Base-by-base conservation (phyloP, 2,797 vertebrate genomes). In the Sphenodon punctatus region DNA sequence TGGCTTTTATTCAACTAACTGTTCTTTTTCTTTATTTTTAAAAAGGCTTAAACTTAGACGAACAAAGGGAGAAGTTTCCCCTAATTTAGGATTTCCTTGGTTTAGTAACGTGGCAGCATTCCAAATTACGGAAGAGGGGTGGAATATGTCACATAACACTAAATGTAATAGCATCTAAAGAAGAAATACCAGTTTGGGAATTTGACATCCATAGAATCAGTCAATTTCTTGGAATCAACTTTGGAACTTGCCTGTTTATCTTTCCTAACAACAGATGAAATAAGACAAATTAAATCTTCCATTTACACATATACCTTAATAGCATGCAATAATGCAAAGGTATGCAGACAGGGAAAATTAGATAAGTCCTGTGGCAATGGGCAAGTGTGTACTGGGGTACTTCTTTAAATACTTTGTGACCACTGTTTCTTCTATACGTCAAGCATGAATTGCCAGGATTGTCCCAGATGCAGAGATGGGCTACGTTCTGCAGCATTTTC, bases 81-180 rank as follows among this genome's bases (percentile, higher is more conserved):
- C 70, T 82, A 67, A 79, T n/a, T 34, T 68, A 78, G 49, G 67
- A 83, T 88, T 90, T 84, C 78, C 75, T 66, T 67, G 73, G 15
- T 71, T 89, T 84, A 88, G 74, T 86, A 91, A 89, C 78, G 66
- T 84, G 86, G 80, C 63, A 84, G 9, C 5, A 69, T 45, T 87
- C 85, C 88, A 91, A 2, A 4, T 85, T 74, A 84, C 63, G 84
- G 63, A 88, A 87, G 76, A 81, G 78, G 75, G 0, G 0, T 41
- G 84, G 69, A 84, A 89, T 79, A 66, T 91, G 85, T n/a, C n/a
- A n/a, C n/a, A n/a, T 93, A 88, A 89, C 85, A 89, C 66, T 19
- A 2, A 73, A 90, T 16, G 55, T 27, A 82, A 20, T 65, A 23
- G 0, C 75, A 87, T 84, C 60, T 59, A 90, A 91, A 79, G n/a